These are phyloP conservation scores for Bombus superbus DNA, from an alignment of 1,140 invertebrate genomes.

Conservation along the genomic window DNA sequence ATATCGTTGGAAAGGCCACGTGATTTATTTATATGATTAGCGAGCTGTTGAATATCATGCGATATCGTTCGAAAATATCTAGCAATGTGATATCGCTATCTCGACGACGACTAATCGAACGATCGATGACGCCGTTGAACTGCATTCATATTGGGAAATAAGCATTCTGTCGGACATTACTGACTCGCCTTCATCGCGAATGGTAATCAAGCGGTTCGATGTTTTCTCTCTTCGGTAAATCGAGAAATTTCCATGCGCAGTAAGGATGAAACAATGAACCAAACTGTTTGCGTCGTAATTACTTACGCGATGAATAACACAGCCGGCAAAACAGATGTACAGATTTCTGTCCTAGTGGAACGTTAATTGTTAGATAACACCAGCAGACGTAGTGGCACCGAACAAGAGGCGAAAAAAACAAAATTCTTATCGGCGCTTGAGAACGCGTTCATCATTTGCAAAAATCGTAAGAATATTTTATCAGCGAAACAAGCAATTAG, in stretches of 20 bases:
- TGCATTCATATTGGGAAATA: too few species aligned
- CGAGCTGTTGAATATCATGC: neutral
- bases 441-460: neutral
- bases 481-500: neutral
- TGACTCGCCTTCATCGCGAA: neutral
- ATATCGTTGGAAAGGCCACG: conserved; percentile 18
- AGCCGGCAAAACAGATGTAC: neutral
- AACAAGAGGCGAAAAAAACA: conserved; percentile 1
- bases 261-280: neutral
- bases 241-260: conserved; percentile 17
- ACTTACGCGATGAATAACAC: neutral
- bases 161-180: too few species aligned
- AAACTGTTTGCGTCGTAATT: neutral
- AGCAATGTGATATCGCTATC: neutral
- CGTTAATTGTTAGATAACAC: conserved; percentile 49
- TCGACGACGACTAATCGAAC: too few species aligned
- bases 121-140: neutral
- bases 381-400: conserved; percentile 45
- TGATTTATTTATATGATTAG: conserved; percentile 41
- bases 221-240: too few species aligned
- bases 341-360: neutral
- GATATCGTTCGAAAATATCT: neutral
- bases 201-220: too few species aligned
- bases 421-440: conserved; percentile 5
- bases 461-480: conserved; percentile 2